These are phyloP conservation scores for Pseudomugil tenellus DNA, from an alignment of 2,797 vertebrate species.

Conservation along the genomic window DNA sequence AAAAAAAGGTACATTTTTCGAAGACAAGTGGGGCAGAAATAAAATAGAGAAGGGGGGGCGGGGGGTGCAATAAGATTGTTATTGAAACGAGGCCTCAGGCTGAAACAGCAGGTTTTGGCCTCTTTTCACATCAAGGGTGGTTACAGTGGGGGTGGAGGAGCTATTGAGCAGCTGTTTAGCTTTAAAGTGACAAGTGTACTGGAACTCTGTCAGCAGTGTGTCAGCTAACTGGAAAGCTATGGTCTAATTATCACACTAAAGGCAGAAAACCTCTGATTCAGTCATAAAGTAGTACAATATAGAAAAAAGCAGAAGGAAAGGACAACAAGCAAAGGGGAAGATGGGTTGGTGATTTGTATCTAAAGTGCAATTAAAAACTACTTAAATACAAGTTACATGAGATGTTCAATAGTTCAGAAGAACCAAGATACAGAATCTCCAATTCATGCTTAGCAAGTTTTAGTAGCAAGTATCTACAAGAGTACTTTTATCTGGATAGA, in stretches of 20 bases:
- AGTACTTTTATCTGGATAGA: background rate
- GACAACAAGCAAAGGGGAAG: background rate
- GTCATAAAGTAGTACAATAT: too few relatives aligned
- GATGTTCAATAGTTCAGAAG: background rate
- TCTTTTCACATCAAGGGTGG: background rate
- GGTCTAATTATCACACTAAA: constrained; percentile 46
- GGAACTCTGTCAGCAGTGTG: constrained; percentile 56
- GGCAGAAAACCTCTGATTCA: constrained; percentile 27
- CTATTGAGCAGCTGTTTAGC: constrained; percentile 6
- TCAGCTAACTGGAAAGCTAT: constrained; percentile 36
- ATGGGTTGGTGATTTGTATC: background rate
- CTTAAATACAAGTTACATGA: constrained; percentile 7
- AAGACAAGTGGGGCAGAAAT: constrained; percentile 20
- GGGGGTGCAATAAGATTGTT: background rate
- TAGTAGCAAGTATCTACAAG: background rate
- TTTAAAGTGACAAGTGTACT: constrained; percentile 13
- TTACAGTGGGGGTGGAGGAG: constrained; percentile 1
- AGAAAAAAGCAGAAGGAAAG: background rate
- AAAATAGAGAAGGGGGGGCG: constrained; percentile 3
- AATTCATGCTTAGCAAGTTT: background rate
- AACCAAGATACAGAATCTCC: background rate
- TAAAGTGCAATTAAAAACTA: background rate
- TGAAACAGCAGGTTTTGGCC: constrained; percentile 22
- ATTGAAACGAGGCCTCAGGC: constrained; percentile 13
- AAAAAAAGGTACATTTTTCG: constrained; percentile 29